These are phyloP conservation scores for Rhagoletis zephyria DNA, from an alignment of 1,140 invertebrate genomes.

Conservation along the genomic window DNA sequence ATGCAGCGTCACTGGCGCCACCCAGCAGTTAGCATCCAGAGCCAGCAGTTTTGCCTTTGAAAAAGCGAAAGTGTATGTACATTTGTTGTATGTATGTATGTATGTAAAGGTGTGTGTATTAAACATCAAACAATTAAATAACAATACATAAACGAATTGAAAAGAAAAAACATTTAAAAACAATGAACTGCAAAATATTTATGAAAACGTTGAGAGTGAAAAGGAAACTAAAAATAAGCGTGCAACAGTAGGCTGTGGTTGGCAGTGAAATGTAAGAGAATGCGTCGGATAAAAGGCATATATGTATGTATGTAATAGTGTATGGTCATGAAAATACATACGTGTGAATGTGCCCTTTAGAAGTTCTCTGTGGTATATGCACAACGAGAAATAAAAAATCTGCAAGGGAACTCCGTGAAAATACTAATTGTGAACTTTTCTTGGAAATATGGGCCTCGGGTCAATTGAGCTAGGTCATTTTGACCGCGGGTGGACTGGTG, in stretches of 20 bases:
- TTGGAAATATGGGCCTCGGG: no score
- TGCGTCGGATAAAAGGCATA: not conserved
- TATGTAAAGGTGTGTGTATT: not conserved
- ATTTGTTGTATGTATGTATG: slow-evolving; percentile 4
- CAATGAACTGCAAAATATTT: slow-evolving; percentile 29
- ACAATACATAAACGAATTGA: slow-evolving; percentile 38
- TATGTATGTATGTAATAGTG: not conserved
- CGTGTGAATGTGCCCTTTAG: not conserved
- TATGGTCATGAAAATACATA: no score
- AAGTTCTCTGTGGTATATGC: no score
- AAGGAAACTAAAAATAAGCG: slow-evolving; percentile 2
- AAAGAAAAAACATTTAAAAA: slow-evolving; percentile 33
- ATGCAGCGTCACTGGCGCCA: slow-evolving; percentile 16
- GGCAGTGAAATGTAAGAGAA: not conserved
- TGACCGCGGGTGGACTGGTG: no score
- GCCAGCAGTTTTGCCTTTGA: slow-evolving; percentile 32
- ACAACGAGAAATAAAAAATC: no score
- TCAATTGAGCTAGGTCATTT: no score
- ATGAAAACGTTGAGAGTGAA: not conserved
- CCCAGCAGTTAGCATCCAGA: no score
- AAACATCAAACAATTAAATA: slow-evolving; percentile 43
- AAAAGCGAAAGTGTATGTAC: slow-evolving; percentile 36
- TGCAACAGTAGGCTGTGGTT: not conserved
- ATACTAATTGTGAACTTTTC: no score
- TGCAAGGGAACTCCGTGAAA: no score